phyloP scores from a whole-genome alignment of 2,888 invertebrate species.

The Drosophila fulvimacula region DNA sequence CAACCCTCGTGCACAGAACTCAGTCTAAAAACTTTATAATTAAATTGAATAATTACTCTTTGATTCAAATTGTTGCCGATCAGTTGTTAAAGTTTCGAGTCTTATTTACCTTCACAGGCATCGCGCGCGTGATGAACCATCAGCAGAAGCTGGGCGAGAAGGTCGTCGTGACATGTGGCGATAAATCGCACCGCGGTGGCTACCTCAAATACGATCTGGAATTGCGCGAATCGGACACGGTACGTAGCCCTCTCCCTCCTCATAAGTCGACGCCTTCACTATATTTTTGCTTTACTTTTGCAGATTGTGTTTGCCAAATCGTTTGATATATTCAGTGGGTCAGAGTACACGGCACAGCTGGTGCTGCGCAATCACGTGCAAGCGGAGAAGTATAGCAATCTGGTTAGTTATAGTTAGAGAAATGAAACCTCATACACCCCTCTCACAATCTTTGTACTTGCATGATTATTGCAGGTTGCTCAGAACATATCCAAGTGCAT shows the following conservation, averaged over 20 bases:
- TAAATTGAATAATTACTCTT: constrained; percentile 28
- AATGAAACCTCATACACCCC: neutral
- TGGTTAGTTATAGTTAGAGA: constrained; percentile 73
- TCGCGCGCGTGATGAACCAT: constrained; percentile 81
- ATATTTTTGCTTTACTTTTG: constrained; percentile 9
- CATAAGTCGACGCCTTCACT: constrained; percentile 16
- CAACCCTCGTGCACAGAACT: neutral
- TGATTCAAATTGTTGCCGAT: constrained; percentile 20
- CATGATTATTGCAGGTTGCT: constrained; percentile 74
- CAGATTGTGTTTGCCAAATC: constrained; percentile 84
- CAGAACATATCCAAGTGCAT: constrained; percentile 83
- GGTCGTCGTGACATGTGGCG: constrained; percentile 83
- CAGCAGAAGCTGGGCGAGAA: constrained; percentile 83
- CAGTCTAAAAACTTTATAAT: constrained; percentile 13
- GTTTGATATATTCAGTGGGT: constrained; percentile 84
- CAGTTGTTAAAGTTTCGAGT: constrained; percentile 1
- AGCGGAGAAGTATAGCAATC: constrained; percentile 84
- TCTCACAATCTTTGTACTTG: neutral
- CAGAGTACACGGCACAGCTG: constrained; percentile 81
- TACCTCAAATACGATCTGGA: constrained; percentile 84
- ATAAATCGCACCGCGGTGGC: constrained; percentile 74
- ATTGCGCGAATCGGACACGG: constrained; percentile 84
- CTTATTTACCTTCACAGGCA: constrained; percentile 68
- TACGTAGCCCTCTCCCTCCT: constrained; percentile 34
- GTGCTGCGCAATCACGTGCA: constrained; percentile 84